Conservation (phyloP, 2,113 vertebrate species). For the Colistium nudipinnis region DNA sequence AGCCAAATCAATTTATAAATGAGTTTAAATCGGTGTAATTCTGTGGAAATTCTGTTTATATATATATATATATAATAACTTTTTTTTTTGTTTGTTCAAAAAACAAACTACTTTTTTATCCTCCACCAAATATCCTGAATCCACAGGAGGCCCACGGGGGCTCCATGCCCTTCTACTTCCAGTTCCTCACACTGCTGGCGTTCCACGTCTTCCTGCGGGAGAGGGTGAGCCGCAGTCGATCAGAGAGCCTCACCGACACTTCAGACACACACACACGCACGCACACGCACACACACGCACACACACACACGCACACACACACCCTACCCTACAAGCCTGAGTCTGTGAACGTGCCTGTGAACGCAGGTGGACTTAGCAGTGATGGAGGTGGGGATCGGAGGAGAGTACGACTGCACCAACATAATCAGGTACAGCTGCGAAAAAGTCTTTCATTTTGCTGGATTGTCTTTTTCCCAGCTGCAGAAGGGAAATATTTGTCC, state of each 20-base stretch:
- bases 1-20: too few species aligned
- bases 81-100: too few species aligned
- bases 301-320: not conserved
- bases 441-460: not conserved
- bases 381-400: conserved; percentile 90
- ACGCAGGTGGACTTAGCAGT: conserved; percentile 88
- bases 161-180: conserved; percentile 88
- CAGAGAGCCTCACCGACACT: too few species aligned
- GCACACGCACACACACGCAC: not conserved
- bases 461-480: too few species aligned
- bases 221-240: too few species aligned
- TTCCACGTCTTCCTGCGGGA: conserved; percentile 90
- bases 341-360: not conserved
- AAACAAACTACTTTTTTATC: too few species aligned
- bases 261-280: not conserved
- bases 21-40: too few species aligned
- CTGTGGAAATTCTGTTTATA: too few species aligned
- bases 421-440: conserved; percentile 82
- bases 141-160: conserved; percentile 64
- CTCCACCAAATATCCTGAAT: not conserved
- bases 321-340: not conserved
- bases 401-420: conserved; percentile 90
- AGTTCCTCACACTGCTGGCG: conserved; percentile 90
- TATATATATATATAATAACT: too few species aligned
- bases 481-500: not conserved